These are phyloP conservation scores for Ibidorhyncha struthersii DNA, from an alignment of 2,113 vertebrate genomes.

Conservation along the genomic window DNA sequence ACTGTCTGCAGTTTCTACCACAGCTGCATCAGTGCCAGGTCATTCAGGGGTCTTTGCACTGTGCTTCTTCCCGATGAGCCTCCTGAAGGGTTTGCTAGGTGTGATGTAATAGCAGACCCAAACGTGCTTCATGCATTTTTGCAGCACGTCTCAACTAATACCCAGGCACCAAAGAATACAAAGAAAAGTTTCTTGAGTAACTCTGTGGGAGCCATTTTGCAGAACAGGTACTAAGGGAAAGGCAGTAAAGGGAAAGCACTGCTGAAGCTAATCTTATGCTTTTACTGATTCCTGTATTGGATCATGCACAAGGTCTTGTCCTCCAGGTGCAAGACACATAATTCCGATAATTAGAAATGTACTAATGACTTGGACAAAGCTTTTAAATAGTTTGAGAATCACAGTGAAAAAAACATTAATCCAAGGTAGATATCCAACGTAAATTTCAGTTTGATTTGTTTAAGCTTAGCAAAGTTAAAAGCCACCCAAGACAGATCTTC, in stretches of 20 bases:
- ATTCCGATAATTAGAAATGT: neutral
- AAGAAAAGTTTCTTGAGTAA: neutral
- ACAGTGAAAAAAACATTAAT: neutral
- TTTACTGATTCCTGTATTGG: neutral
- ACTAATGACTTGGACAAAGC: accelerated
- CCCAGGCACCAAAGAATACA: neutral
- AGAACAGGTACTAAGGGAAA: neutral
- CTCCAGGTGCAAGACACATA: neutral
- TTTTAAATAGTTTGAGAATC: neutral
- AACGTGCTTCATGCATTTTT: neutral
- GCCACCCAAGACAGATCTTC: neutral
- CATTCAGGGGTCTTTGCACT: neutral
- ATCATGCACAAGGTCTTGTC: neutral
- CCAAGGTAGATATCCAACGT: neutral
- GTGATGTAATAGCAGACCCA: neutral
- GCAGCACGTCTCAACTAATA: neutral
- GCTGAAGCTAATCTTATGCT: neutral
- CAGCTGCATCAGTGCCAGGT: accelerated
- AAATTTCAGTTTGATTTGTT: neutral
- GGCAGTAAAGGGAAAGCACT: neutral
- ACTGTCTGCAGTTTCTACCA: neutral
- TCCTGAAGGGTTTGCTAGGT: neutral
- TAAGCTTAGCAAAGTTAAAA: neutral
- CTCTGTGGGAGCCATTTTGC: neutral
- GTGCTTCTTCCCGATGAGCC: neutral